Evolutionary conservation across 2,113 vertebrate species (phyloP).

Genomic region (Pelodiscus sinensis): DNA sequence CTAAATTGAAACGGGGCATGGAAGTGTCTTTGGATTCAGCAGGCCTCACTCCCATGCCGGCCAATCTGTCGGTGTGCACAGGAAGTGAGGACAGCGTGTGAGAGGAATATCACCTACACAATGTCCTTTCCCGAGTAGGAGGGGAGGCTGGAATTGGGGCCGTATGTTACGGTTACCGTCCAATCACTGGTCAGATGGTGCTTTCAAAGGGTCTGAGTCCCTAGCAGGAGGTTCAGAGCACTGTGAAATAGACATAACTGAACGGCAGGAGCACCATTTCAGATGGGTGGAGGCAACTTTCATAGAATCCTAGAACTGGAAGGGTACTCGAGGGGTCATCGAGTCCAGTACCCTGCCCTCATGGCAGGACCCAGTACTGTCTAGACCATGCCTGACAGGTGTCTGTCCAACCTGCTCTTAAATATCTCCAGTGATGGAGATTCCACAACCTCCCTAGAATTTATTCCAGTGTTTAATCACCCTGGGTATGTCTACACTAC

Average conservation of each 20-base stretch:
- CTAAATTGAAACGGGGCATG: conserved; percentile 57
- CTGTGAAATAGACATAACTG: accelerated
- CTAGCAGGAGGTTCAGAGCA: accelerated
- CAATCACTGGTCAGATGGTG: not conserved
- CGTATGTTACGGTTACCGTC: not conserved
- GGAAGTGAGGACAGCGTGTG: not conserved
- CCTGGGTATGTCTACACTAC: too few relatives aligned
- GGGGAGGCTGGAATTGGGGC: not conserved
- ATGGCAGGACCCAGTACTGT: too few relatives aligned
- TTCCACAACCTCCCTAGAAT: too few relatives aligned
- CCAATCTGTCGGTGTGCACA: conserved; percentile 5
- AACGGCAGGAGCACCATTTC: too few relatives aligned
- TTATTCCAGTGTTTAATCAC: too few relatives aligned
- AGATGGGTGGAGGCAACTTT: too few relatives aligned
- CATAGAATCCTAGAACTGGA: too few relatives aligned
- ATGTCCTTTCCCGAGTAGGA: not conserved
- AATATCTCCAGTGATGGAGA: too few relatives aligned
- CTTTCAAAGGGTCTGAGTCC: not conserved
- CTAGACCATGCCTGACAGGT: too few relatives aligned
- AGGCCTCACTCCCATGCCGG: not conserved
- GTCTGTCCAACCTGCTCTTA: too few relatives aligned
- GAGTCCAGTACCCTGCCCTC: too few relatives aligned
- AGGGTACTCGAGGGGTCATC: too few relatives aligned
- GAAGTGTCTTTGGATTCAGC: conserved; percentile 34
- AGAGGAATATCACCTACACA: not conserved